These are phyloP conservation scores for Paramuricea clavata DNA, from an alignment of 92 coral and sea anemone genomes.

Conservation along the genomic window DNA sequence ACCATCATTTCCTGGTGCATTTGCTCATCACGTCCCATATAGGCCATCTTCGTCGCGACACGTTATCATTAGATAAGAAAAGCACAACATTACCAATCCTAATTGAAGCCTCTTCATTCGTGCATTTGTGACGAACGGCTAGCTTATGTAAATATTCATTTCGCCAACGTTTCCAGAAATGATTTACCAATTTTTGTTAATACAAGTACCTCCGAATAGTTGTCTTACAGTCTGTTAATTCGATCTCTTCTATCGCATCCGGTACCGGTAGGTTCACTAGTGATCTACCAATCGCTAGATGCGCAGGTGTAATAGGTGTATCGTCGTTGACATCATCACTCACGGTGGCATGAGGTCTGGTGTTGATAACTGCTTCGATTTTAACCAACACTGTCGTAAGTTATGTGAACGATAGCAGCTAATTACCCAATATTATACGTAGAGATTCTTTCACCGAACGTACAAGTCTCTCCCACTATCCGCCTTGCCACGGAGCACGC, in stretches of 20 bases:
- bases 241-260: slow-evolving; percentile 14
- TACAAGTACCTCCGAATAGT: slow-evolving; percentile 55
- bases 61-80: slow-evolving; percentile 40
- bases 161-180: slow-evolving; percentile 57
- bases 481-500: slow-evolving; percentile 19
- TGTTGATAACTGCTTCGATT: slow-evolving; percentile 50
- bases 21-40: slow-evolving; percentile 18
- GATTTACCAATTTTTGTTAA: slow-evolving; percentile 24
- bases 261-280: slow-evolving; percentile 29
- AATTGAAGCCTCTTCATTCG: slow-evolving; percentile 25
- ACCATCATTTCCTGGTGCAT: slow-evolving; percentile 49
- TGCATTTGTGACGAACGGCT: slow-evolving; percentile 56
- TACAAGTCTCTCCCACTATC: not conserved
- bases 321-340: slow-evolving; percentile 58
- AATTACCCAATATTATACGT: slow-evolving; percentile 41
- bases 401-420: slow-evolving; percentile 47
- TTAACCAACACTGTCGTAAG: slow-evolving; percentile 18
- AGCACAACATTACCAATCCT: slow-evolving; percentile 47
- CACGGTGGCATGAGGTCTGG: slow-evolving; percentile 39
- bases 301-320: slow-evolving; percentile 56
- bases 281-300: slow-evolving; percentile 57
- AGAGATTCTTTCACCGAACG: not conserved
- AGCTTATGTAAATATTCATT: too few species aligned
- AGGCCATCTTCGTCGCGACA: slow-evolving; percentile 35
- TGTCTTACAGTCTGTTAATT: not conserved